Percentiles rank a stretch among this genome's conserved stretches.
These are phyloP conservation scores for Plebejus melissa DNA, from an alignment of 2,888 invertebrate species.

Conservation along the genomic window DNA sequence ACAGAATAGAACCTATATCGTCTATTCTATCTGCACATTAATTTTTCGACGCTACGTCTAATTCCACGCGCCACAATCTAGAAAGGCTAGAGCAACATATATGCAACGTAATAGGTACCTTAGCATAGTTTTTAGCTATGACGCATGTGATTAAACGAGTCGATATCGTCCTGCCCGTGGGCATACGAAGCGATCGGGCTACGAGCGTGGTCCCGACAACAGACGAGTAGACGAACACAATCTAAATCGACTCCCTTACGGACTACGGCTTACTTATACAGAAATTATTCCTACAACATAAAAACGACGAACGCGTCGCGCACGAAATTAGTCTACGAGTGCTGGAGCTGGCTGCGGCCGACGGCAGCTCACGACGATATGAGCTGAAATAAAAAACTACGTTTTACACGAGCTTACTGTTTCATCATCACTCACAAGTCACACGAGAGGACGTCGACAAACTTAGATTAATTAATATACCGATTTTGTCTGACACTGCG, in stretches of 20 bases:
- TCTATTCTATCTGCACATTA: neutral
- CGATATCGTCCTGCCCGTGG: neutral
- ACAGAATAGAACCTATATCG: neutral
- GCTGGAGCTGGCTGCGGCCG: conserved; percentile 71
- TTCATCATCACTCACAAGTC: neutral
- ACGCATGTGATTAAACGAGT: neutral
- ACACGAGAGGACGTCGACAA: neutral
- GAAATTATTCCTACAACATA: conserved; percentile 39
- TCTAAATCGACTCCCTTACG: conserved; percentile 30
- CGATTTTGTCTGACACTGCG: too few relatives aligned
- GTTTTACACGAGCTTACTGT: neutral
- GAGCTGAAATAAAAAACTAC: conserved; percentile 53
- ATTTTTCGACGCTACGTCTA: neutral
- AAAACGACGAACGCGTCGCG: conserved; percentile 30
- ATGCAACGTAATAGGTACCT: neutral
- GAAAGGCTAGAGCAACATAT: neutral
- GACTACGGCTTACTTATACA: conserved; percentile 30
- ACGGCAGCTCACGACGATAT: conserved; percentile 77
- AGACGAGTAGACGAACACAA: conserved; percentile 27
- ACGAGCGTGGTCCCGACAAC: conserved; percentile 24
- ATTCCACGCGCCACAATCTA: conserved; percentile 1
- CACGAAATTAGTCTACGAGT: conserved; percentile 52
- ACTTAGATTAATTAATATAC: neutral
- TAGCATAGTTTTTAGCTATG: neutral
- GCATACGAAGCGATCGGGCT: conserved; percentile 27